Percentiles rank a stretch among this genome's conserved stretches.
phyloP scores from a whole-genome alignment of 2,888 invertebrate genomes.

The Coenonympha arcania region DNA sequence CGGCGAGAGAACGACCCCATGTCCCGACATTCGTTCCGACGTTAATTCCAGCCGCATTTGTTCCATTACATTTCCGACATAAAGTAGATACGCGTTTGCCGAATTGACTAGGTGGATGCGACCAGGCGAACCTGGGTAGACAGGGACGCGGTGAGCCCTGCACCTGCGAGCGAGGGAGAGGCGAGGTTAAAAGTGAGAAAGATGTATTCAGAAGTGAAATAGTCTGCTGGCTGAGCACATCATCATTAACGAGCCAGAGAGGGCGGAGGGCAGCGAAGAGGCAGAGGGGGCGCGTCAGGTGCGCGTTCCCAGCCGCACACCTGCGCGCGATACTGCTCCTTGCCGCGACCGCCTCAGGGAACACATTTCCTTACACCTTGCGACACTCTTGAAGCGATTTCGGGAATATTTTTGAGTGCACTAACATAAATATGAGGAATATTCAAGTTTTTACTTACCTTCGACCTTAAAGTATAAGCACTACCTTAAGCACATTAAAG shows the following conservation, averaged over 20 bases:
- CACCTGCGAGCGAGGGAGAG: constrained; percentile 48
- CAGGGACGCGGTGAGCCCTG: constrained; percentile 48
- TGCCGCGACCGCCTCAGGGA: constrained; percentile 48
- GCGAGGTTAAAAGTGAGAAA: constrained; percentile 73
- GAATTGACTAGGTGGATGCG: constrained; percentile 74
- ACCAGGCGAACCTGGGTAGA: constrained; percentile 60
- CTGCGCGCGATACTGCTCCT: constrained; percentile 65
- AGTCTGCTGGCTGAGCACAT: constrained; percentile 84
- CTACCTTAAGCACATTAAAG: too few species aligned
- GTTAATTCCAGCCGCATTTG: constrained; percentile 75
- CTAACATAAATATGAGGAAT: constrained; percentile 73
- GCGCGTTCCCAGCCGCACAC: constrained; percentile 73
- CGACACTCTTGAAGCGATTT: constrained; percentile 46
- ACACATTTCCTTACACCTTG: constrained; percentile 48
- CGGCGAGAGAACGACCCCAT: constrained; percentile 64
- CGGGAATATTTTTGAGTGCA: constrained; percentile 70
- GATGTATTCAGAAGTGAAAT: constrained; percentile 81
- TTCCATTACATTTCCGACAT: constrained; percentile 75
- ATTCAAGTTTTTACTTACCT: constrained; percentile 68
- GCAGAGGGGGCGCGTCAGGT: constrained; percentile 75
- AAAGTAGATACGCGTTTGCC: constrained; percentile 74
- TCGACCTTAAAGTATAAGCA: constrained; percentile 31
- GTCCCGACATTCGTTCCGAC: constrained; percentile 71
- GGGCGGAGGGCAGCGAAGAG: constrained; percentile 75
- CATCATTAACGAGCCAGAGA: constrained; percentile 83